Percentiles rank a stretch among this genome's conserved stretches.
These are phyloP conservation scores for Sardinella longiceps DNA, from an alignment of 2,797 vertebrate species.

Conservation along the genomic window DNA sequence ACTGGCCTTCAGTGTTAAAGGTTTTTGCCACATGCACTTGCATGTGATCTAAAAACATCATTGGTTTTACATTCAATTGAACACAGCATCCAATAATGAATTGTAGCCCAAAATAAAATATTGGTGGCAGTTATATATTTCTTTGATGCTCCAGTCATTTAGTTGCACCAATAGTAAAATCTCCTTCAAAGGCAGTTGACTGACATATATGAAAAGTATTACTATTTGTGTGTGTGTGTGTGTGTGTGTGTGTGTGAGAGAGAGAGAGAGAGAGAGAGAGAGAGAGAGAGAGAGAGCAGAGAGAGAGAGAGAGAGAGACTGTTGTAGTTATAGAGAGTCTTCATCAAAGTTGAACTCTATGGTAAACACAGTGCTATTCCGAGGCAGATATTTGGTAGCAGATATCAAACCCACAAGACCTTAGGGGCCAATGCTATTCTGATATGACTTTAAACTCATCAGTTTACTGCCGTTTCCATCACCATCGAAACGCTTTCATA, in stretches of 20 bases:
- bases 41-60: background rate
- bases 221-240: too few species aligned
- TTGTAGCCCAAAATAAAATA: too few species aligned
- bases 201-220: too few species aligned
- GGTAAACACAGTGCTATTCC: background rate
- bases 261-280: too few species aligned
- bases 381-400: conserved; percentile 1
- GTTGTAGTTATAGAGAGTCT: background rate
- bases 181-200: too few species aligned
- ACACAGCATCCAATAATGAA: background rate
- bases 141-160: too few species aligned
- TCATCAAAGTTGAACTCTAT: background rate
- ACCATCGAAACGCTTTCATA: background rate
- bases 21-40: background rate
- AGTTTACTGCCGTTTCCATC: background rate
- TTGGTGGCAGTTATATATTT: too few species aligned
- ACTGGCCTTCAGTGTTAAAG: background rate
- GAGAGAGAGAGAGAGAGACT: too few species aligned
- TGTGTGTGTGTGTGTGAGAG: too few species aligned
- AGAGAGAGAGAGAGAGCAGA: too few species aligned
- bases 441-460: background rate
- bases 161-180: too few species aligned
- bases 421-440: background rate
- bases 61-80: background rate
- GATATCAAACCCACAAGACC: background rate